phyloP scores from a whole-genome alignment of 2,888 invertebrate species.

The Tipula unca region DNA sequence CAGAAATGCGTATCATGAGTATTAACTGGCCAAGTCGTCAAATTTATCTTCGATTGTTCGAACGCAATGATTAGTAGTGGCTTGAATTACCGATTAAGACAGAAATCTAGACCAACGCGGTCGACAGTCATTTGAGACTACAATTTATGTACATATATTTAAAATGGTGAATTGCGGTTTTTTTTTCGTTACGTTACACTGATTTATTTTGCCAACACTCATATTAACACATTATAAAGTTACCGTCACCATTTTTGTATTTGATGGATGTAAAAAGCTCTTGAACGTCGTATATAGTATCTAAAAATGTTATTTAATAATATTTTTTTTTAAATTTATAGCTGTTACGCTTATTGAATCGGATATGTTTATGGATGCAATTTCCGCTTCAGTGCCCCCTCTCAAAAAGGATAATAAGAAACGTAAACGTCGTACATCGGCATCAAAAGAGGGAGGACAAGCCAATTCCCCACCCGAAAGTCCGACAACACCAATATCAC shows the following conservation, averaged over 20 bases:
- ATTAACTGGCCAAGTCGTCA: not conserved
- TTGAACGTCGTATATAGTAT: not conserved
- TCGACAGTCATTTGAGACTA: not conserved
- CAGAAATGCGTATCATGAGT: not conserved
- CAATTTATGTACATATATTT: not conserved
- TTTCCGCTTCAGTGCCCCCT: slow-evolving; percentile 67
- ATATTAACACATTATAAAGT: not conserved
- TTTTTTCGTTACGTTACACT: not conserved
- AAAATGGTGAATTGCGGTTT: not conserved
- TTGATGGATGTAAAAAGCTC: not conserved
- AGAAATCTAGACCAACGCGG: not conserved
- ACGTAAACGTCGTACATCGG: slow-evolving; percentile 63
- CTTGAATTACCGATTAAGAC: too few species aligned
- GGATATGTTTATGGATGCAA: slow-evolving; percentile 88
- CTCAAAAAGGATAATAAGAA: slow-evolving; percentile 66
- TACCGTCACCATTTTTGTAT: not conserved
- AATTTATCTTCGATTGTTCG: not conserved
- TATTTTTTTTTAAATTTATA: slow-evolving; percentile 41
- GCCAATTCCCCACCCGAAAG: slow-evolving; percentile 47
- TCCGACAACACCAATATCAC: slow-evolving; percentile 42
- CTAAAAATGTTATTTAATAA: slow-evolving; percentile 22
- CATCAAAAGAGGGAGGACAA: slow-evolving; percentile 54
- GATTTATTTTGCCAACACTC: not conserved
- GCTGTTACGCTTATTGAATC: slow-evolving; percentile 78
- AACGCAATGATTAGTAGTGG: not conserved